Base-by-base conservation (phyloP, 2,797 vertebrate species). In the Enteromius paludinosus region DNA sequence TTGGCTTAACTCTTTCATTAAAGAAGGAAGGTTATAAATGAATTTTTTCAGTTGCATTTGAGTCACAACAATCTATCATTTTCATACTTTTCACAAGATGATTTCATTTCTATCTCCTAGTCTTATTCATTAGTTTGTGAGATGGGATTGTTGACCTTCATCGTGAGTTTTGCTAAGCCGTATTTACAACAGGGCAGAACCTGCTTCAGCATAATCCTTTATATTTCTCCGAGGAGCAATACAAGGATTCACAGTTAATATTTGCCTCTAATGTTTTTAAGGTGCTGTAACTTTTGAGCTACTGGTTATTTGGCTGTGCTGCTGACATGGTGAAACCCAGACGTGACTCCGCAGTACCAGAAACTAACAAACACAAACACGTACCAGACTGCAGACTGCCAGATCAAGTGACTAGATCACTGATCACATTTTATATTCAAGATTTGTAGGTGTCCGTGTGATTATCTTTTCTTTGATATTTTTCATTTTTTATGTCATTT, bases 351-450 rank as follows among this genome's bases (percentile, higher is more conserved):
- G 61, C 72, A 75, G 65, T 54, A 72, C 68, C 64, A 78, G 82
- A 84, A 72, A 81, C 59, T 64, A 83, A 84, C 52, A 81, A 78
- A 81, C 56, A 52, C 68, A 73, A 59, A 87, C 77, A 80, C 66
- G 66, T 85, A 79, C 79, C 90, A 89, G 86, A 93, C 92, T 94
- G 93, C 92, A 88, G 87, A 94, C 94, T 95, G 93, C 93, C 92
- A 93, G 91, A 91, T 90, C 81, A 83, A 79, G 88, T 79, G 86
- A 90, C 88, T 88, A 0, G 80, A 83, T 86, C 89, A 80, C 90
- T 91, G 88, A 89, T 73, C 78, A 82, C 86, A 79, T 91, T 92
- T 92, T 87, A 77, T 91, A 90, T 85, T 87, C 72, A 64, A 86
- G 65, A 86, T 88, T 91, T 91, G 80, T 87, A 88, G 80, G 73